Conservation (phyloP, 92 coral and sea anemone species). For the Diadumene lineata region DNA sequence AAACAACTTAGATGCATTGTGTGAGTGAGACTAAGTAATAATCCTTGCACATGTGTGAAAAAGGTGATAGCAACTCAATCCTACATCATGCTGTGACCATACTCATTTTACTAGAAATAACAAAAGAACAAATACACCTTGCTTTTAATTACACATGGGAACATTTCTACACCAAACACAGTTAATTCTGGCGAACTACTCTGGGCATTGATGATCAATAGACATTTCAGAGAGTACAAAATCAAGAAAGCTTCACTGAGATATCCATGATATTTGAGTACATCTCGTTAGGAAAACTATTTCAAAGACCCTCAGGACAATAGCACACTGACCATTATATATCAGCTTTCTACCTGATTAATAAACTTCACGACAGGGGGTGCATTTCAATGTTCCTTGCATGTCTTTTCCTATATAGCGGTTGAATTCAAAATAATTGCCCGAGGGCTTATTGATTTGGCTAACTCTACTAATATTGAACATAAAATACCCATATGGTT, state of each 20-base stretch:
- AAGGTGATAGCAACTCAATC: conserved; percentile 9
- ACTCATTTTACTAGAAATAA: conserved; percentile 25
- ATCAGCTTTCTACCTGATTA: conserved; percentile 16
- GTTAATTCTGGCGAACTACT: neutral
- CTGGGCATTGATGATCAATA: conserved; percentile 14
- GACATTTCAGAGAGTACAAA: neutral
- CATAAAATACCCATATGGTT: conserved; percentile 27
- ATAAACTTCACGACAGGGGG: conserved; percentile 43
- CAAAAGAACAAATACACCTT: conserved; percentile 17
- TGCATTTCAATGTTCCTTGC: conserved; percentile 28
- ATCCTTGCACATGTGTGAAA: conserved; percentile 11
- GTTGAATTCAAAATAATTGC: conserved; percentile 19
- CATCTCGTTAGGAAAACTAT: neutral
- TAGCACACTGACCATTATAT: neutral
- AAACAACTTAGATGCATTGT: conserved; percentile 12
- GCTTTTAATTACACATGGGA: conserved; percentile 7
- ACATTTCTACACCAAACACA: neutral
- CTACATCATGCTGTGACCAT: conserved; percentile 29
- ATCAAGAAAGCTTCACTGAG: neutral
- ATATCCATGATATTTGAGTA: neutral
- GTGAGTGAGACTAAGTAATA: conserved; percentile 2
- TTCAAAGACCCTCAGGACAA: conserved; percentile 14
- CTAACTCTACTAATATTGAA: conserved; percentile 22
- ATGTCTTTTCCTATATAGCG: conserved; percentile 33
- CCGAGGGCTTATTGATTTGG: conserved; percentile 32